Base-by-base conservation (phyloP, 2,888 invertebrate genomes). In the Embidobia sp. region DNA sequence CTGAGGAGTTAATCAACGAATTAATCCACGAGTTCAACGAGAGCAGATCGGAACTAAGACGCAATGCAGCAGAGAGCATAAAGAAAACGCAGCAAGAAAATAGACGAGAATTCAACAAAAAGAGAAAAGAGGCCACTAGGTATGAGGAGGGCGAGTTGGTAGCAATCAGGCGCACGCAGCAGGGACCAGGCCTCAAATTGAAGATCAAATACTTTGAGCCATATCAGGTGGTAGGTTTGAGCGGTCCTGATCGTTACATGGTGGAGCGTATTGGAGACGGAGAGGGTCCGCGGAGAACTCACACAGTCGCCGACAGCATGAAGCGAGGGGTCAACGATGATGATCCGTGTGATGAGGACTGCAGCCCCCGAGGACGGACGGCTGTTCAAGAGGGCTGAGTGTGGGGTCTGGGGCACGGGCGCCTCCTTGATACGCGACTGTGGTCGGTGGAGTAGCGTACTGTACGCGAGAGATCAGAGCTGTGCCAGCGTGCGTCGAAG, bases 321-420 rank as follows among this genome's bases (percentile, higher is more conserved):
- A 40, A 40, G n/a, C 1, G 18, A 8, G 16, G 40, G 40, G 8
- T 18, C 18, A 3, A 16, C 8, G 40, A 18, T 8, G 18, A n/a
- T n/a, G 11, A 33, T 3, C 7, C 11, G n/a, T 16, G 8, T 16
- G 40, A 40, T 5, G n/a, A 13, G 1, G 35, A n/a, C 26, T 22
- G 15, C 13, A 35, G n/a, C 35, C 35, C 5, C 5, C 35, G 35
- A 35, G 35, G 35, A 35, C 35, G 35, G 5, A 15, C 6, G 35
- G 35, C n/a, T 35, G 35, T 13, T 35, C 35, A 35, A 13, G 13
- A 7, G 35, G 35, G 35, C 15, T 35, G 35, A 35, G 13, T 35
- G 35, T 35, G 35, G 35, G 35, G 13, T 4, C 10, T 33, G 31
- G 10, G 26, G 6, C n/a, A n/a, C n/a, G 26, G 26, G 26, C 26